Base-by-base conservation (phyloP, 2,888 invertebrate species). In the Chorisops tibialis region DNA sequence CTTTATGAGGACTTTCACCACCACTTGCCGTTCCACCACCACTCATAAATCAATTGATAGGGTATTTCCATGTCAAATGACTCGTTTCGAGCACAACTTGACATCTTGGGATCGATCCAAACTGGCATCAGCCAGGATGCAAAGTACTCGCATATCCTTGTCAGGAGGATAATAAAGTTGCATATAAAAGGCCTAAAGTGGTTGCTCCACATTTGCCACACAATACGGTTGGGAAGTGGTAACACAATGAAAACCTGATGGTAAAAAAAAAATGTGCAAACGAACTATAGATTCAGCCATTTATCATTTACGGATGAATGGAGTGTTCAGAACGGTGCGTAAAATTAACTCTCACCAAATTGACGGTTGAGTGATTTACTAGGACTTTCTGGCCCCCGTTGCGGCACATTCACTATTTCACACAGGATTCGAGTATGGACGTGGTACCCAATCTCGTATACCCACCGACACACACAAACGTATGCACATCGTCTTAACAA, bases 231-330 rank as follows among this genome's bases (percentile, higher is more conserved):
- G 22, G 22, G 48, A 48, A 12, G 48, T 30, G 18, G 21, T n/a
- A 45, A 21, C 19, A 38, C 37, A 52, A 52, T 16, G 37, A 19
- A n/a, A 19, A 4, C 7, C 30, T n/a, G 30, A 30, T 5, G 18
- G 21, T 5, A 45, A 19, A 21, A 38, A 38, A 39, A 52, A 38
- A 37, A 21, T 14, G 21, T 19, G 7, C 37, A 35, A 48, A 38
- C 35, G 41, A 59, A 21, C 37, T 30, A 30, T 30, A 16, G 14
- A 59, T 41, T 49, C 37, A 11, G 45, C 45, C 30, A 62, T 62
- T 62, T 58, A 62, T 62, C 62, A 62, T 62, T 62, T 62, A 35
- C 59, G 24, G 38, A 18, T 47, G 62, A 62, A 58, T 62, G 38
- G 49, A 37, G 19, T 16, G 47, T 43, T 49, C 51, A 18, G 58